These are phyloP conservation scores for Nerophis ophidion DNA, from an alignment of 2,113 vertebrate genomes.

Conservation along the genomic window DNA sequence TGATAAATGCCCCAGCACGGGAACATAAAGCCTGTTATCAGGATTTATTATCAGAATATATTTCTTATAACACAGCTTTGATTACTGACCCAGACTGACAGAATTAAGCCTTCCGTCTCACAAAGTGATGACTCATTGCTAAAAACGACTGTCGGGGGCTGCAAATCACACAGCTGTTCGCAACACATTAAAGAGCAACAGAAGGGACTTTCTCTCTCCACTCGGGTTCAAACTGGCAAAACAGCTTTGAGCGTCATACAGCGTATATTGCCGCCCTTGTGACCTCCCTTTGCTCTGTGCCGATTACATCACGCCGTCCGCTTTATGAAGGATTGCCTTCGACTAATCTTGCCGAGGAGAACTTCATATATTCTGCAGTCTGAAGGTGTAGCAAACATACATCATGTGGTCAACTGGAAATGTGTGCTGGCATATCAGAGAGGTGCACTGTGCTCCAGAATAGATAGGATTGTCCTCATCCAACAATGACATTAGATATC, in stretches of 20 bases:
- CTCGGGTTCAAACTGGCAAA: slow-evolving; percentile 4
- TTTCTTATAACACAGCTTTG: not conserved
- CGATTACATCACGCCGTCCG: slow-evolving; percentile 55
- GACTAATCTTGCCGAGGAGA: slow-evolving; percentile 42
- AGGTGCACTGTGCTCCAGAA: too few species aligned
- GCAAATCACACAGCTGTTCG: slow-evolving; percentile 41
- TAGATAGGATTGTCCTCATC: too few species aligned
- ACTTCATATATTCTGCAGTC: slow-evolving; percentile 34
- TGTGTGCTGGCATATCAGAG: too few species aligned
- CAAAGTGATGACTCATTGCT: not conserved
- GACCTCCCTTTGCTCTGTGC: slow-evolving; percentile 31
- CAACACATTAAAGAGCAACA: slow-evolving; percentile 33
- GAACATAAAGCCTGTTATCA: slow-evolving; percentile 7
- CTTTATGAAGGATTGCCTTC: slow-evolving; percentile 52
- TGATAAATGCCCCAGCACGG: slow-evolving; percentile 5
- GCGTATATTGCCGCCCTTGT: slow-evolving; percentile 21
- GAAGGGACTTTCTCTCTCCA: slow-evolving; percentile 43
- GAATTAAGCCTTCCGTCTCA: not conserved
- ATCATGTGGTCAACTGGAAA: too few species aligned
- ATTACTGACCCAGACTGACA: not conserved
- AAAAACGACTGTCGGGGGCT: slow-evolving; percentile 19
- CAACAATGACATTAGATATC: too few species aligned
- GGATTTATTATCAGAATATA: not conserved
- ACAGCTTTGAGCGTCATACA: slow-evolving; percentile 8
- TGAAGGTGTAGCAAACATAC: not conserved